Evolutionary conservation across 2,888 invertebrate genomes (phyloP).

Genomic region (Dynastes grantii): DNA sequence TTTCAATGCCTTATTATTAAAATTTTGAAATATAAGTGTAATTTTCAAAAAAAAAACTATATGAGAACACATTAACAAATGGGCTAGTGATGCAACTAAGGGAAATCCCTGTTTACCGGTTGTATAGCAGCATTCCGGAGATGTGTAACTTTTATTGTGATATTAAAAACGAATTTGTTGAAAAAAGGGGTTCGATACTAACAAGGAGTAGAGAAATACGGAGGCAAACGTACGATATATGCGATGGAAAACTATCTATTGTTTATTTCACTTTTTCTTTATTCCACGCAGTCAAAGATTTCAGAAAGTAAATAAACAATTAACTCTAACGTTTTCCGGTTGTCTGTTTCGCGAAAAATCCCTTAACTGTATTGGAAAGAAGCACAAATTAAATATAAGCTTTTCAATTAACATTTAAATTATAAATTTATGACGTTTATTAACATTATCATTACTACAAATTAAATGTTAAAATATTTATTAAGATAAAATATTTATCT

Average conservation of each 20-base stretch:
- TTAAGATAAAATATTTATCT: constrained; percentile 49
- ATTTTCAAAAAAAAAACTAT: constrained; percentile 43
- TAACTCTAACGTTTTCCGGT: constrained; percentile 36
- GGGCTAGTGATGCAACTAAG: constrained; percentile 42
- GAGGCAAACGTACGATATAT: background rate
- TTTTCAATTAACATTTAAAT: constrained; percentile 57
- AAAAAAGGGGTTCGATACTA: constrained; percentile 50
- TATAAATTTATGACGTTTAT: constrained; percentile 34
- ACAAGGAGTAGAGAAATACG: constrained; percentile 7
- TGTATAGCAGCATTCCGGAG: constrained; percentile 39
- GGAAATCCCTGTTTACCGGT: constrained; percentile 17
- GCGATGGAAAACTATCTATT: constrained; percentile 43
- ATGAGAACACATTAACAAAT: constrained; percentile 23
- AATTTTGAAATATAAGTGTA: constrained; percentile 38
- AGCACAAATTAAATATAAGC: constrained; percentile 68
- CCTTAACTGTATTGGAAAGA: constrained; percentile 52
- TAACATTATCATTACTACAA: constrained; percentile 27
- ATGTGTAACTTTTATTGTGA: constrained; percentile 61
- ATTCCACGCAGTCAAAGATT: constrained; percentile 14
- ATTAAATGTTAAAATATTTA: constrained; percentile 16
- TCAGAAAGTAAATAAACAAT: constrained; percentile 38
- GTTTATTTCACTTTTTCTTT: constrained; percentile 41
- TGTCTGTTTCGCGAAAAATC: constrained; percentile 39
- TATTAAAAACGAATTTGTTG: constrained; percentile 64
- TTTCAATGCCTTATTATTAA: constrained; percentile 52